These are phyloP conservation scores for Monodelphis domestica DNA, from an alignment of 2,797 vertebrate genomes.

Conservation along the genomic window DNA sequence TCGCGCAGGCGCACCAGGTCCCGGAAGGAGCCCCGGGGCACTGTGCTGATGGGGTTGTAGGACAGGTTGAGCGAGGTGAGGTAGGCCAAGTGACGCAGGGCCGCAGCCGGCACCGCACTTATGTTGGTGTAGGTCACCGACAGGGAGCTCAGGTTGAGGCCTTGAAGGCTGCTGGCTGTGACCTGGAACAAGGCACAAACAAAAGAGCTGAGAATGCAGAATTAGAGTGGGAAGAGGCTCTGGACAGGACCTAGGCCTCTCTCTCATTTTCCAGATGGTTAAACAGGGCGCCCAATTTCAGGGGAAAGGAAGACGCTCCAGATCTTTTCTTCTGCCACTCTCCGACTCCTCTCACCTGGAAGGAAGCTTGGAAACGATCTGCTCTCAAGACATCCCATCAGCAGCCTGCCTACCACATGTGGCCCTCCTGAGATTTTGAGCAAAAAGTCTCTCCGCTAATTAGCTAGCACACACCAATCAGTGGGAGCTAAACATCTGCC, in stretches of 20 bases:
- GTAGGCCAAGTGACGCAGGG: conserved; percentile 92
- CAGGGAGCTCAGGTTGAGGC: conserved; percentile 95
- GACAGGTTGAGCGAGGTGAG: conserved; percentile 95
- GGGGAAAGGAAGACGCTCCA: not conserved
- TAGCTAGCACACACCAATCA: not conserved
- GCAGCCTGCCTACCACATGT: not conserved
- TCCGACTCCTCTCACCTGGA: not conserved
- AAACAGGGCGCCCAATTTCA: not conserved
- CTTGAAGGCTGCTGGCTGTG: conserved; percentile 92
- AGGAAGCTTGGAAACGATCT: not conserved
- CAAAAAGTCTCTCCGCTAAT: not conserved
- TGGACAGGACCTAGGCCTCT: not conserved
- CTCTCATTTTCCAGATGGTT: not conserved
- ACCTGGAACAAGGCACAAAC: conserved; percentile 37
- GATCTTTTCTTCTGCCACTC: not conserved
- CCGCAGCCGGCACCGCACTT: conserved; percentile 92
- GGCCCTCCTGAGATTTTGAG: not conserved
- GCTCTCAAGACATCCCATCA: not conserved
- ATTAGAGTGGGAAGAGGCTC: not conserved
- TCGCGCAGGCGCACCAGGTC: conserved; percentile 95
- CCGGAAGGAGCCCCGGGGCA: conserved; percentile 93
- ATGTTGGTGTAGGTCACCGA: conserved; percentile 97
- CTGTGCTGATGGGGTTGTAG: conserved; percentile 94
- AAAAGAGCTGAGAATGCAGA: not conserved
- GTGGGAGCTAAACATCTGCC: not conserved